phyloP scores from a whole-genome alignment of 2,888 invertebrate species.

The Drosophila multiciliata region DNA sequence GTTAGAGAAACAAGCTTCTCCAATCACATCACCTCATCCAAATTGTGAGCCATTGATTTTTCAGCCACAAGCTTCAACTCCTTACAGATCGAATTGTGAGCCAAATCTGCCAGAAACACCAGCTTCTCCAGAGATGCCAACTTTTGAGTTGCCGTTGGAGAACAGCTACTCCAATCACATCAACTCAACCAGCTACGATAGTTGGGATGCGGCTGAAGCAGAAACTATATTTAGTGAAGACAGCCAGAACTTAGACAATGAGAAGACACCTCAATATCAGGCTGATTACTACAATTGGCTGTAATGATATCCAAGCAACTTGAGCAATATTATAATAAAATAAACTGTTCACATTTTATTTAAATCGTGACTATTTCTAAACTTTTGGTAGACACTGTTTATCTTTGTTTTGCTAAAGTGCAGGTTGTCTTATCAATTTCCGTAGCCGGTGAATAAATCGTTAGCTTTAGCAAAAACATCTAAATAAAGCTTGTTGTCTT shows the following conservation, averaged over 20 bases:
- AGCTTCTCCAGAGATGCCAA: background rate
- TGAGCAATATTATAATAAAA: background rate
- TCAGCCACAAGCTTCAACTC: background rate
- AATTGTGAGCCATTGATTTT: background rate
- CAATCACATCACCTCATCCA: background rate
- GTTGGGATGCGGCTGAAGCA: background rate
- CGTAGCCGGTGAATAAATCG: background rate
- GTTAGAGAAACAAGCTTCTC: background rate
- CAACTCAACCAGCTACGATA: background rate
- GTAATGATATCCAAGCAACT: background rate
- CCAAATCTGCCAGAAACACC: background rate
- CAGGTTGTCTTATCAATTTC: background rate
- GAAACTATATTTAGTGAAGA: background rate
- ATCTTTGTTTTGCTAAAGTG: background rate
- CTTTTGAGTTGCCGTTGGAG: background rate
- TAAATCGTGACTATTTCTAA: background rate
- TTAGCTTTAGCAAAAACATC: background rate
- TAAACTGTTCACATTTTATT: background rate
- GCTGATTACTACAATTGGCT: background rate
- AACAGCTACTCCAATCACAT: background rate
- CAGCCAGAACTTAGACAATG: background rate
- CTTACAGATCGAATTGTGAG: background rate
- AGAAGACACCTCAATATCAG: background rate
- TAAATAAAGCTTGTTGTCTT: background rate
- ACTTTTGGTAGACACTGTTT: conserved; percentile 2